Evolutionary conservation across 2,888 invertebrate genomes (phyloP), one percentile per base, ranked within the genome.

Genomic region (Onthophagus sagittarius): DNA sequence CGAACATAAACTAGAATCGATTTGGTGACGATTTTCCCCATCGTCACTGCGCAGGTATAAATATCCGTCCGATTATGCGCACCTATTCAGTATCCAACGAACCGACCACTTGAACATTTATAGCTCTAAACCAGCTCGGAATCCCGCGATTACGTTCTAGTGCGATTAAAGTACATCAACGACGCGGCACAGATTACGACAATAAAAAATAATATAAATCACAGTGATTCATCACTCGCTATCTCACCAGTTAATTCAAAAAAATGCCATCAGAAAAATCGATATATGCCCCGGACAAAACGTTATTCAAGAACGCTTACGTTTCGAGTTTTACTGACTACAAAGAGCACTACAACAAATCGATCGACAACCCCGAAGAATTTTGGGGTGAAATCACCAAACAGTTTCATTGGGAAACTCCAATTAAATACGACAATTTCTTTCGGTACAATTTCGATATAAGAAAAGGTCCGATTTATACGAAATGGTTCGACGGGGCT

Each of bases 361-460:
- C 98, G 0, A 87, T 99, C 76, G 92, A 95, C 71, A 90, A 95
- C 81, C 97, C 99, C 0, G 93, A 92, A 78, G 90, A 89, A 73
- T 99, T 99, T 86, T 99, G 99, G 99, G 91, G 92, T 31, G 92
- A 95, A 79, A 93, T 98, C 78, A 94, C 95, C n/a, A 91, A 93
- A 79, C 93, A 97, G 83, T 97, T 99, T 83, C 91, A 96, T 85
- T 99, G 98, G 95, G 94, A 96, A 83, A 92, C 92, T 23, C 90
- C 91, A 70, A 89, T 91, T 70, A 89, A 93, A 77, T 88, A 90
- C 74, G 91, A 92, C 73, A 92, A 93, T 79, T 95, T 97, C 83
- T 88, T 94, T 80, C 92, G 93, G 11, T 98, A 94, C 86, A 99
- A 99, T 86, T 98, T 99, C 84, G 93, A 99, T 85, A 85, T 93